These are phyloP conservation scores for Brachyrhaphis roseni DNA, from an alignment of 2,797 vertebrate species.

Conservation along the genomic window DNA sequence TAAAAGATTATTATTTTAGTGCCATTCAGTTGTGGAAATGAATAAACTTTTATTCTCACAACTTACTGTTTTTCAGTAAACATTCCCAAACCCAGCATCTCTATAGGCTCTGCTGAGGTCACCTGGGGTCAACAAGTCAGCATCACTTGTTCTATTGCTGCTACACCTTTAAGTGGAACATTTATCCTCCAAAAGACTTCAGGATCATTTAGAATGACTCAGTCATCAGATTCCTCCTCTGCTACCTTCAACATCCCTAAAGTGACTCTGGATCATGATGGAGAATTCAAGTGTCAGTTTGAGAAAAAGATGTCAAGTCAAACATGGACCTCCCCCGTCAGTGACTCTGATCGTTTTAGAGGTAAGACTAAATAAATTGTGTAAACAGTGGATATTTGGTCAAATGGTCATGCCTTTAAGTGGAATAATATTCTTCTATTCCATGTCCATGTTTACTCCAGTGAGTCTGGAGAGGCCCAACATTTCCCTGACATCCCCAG, in stretches of 20 bases:
- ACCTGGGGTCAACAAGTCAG: background rate
- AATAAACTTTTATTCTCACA: too few relatives aligned
- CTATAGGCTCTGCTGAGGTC: background rate
- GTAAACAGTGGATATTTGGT: too few relatives aligned
- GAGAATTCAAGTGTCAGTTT: background rate
- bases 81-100: background rate
- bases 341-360: background rate
- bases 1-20: too few relatives aligned
- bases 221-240: background rate
- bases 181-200: background rate
- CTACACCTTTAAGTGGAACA: background rate
- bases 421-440: too few relatives aligned
- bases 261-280: background rate
- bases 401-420: too few relatives aligned
- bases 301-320: background rate
- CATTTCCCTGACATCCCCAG: slow-evolving; percentile 36
- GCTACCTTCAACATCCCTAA: background rate
- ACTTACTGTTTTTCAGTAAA: background rate
- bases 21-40: too few relatives aligned
- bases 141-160: background rate
- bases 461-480: background rate
- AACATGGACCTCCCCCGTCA: background rate
- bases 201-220: background rate
- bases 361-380: background rate
- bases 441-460: background rate